phyloP scores from a whole-genome alignment of 2,797 vertebrate genomes.

The Onychomys torridus region DNA sequence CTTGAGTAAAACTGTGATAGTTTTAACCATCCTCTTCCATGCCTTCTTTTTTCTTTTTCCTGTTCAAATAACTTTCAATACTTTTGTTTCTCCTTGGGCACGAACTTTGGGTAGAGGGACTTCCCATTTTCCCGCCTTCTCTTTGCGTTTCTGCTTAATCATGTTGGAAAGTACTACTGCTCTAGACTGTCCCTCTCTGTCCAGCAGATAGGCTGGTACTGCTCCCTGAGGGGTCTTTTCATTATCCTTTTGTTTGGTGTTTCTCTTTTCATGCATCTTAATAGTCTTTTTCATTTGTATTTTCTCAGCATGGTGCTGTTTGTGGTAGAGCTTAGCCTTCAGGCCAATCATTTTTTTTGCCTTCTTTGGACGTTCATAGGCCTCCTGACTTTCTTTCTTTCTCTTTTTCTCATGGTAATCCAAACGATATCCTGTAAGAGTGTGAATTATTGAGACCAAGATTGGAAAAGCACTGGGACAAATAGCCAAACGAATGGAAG shows the following conservation, averaged over 20 bases:
- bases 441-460: too few species aligned
- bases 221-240: constrained; percentile 98
- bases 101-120: too few species aligned
- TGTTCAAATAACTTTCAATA: too few species aligned
- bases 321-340: too few species aligned
- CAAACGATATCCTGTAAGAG: constrained; percentile 97
- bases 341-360: constrained; percentile 99
- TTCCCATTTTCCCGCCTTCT: too few species aligned
- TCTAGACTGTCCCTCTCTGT: constrained; percentile 96
- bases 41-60: too few species aligned
- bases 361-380: constrained; percentile 95
- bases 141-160: constrained; percentile 99
- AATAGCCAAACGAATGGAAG: too few species aligned
- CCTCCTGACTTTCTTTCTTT: constrained; percentile 98
- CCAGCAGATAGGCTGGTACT: constrained; percentile 96
- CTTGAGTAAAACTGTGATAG: not conserved
- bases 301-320: too few species aligned
- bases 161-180: constrained; percentile 99
- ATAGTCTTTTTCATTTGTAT: too few species aligned
- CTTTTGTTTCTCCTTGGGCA: too few species aligned
- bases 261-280: constrained; percentile 99
- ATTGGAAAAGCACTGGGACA: too few species aligned
- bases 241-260: constrained; percentile 96
- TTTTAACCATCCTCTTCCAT: too few species aligned
- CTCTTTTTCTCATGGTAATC: constrained; percentile 97